Evolutionary conservation across 2,797 vertebrate genomes (phyloP).

Genomic region (Darevskia mixta): DNA sequence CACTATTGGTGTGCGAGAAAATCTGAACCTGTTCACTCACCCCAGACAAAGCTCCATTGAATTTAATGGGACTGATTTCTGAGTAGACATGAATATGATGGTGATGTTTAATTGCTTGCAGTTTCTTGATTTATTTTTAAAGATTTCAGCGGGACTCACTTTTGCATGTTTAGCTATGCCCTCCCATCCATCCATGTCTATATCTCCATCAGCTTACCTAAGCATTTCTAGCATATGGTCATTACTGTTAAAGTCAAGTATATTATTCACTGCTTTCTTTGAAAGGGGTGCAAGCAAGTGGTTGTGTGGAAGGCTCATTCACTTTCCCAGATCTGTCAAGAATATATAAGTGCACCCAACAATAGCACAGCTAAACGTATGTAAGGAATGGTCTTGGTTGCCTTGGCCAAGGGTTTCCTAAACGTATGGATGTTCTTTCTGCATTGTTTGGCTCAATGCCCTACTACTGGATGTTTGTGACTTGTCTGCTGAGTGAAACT

Average conservation of each 20-base stretch:
- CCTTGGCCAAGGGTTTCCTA: background rate
- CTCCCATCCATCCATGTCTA: background rate
- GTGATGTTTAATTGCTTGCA: background rate
- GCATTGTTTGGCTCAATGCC: background rate
- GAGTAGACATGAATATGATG: too few relatives aligned
- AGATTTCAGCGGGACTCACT: background rate
- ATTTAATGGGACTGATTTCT: too few relatives aligned
- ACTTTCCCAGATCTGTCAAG: background rate
- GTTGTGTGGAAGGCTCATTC: background rate
- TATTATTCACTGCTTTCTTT: background rate
- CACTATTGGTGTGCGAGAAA: too few relatives aligned
- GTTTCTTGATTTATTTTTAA: background rate
- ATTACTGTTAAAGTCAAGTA: background rate
- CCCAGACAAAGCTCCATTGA: too few relatives aligned
- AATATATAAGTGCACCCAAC: background rate
- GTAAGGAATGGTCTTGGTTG: background rate
- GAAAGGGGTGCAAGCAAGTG: background rate
- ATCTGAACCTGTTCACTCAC: too few relatives aligned
- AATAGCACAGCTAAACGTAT: background rate
- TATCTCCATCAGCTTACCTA: background rate
- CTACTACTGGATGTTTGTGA: background rate
- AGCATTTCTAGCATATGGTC: background rate
- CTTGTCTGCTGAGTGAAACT: background rate
- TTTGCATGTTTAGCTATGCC: conserved; percentile 2
- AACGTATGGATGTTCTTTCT: background rate